A percentile compares a stretch with the other conserved stretches of the same genome.
phyloP scores from a whole-genome alignment of 2,888 invertebrate species.

The Lymantria dispar region DNA sequence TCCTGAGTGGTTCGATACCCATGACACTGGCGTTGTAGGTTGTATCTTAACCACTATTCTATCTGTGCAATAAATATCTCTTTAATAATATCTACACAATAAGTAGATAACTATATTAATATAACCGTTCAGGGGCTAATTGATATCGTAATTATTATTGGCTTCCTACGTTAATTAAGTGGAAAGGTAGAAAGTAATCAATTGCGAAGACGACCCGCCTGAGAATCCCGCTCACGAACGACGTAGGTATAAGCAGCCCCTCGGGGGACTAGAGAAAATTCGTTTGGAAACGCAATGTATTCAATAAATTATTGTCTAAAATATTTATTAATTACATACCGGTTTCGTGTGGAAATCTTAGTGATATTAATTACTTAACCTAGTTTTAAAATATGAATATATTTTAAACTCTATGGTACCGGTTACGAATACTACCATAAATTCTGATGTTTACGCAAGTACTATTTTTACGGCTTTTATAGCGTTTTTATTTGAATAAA shows the following conservation, averaged over 20 bases:
- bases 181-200: background rate
- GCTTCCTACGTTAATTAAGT: background rate
- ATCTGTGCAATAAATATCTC: too few relatives aligned
- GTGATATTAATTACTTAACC: too few relatives aligned
- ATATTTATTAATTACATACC: background rate
- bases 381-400: too few relatives aligned
- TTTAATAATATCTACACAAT: background rate
- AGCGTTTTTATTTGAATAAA: too few relatives aligned
- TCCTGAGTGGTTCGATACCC: too few relatives aligned
- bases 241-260: background rate
- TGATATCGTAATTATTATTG: background rate
- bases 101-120: background rate
- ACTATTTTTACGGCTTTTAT: too few relatives aligned
- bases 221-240: background rate
- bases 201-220: background rate
- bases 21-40: too few relatives aligned
- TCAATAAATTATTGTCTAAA: slow-evolving; percentile 1
- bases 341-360: too few relatives aligned
- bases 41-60: too few relatives aligned
- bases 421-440: too few relatives aligned
- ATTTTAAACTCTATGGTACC: too few relatives aligned
- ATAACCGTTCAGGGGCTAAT: background rate
- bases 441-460: too few relatives aligned
- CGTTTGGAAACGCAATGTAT: slow-evolving; percentile 2
- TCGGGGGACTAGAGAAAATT: background rate